Evolutionary conservation across 1,140 invertebrate genomes (phyloP), one percentile per base, ranked within the genome.

Genomic region (Sarcophaga peregrina): DNA sequence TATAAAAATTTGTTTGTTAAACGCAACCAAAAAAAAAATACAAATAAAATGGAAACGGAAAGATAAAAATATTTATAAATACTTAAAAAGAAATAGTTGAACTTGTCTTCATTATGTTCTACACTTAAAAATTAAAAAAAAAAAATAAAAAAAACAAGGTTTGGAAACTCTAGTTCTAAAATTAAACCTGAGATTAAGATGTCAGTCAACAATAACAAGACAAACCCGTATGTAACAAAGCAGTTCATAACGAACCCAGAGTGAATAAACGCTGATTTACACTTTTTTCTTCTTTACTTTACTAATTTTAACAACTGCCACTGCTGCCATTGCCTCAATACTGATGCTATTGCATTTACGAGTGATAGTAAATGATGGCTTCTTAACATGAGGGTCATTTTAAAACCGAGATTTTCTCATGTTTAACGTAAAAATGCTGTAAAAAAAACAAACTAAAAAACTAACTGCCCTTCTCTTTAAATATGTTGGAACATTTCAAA

Each of bases 311-410:
- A 68, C 62, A 68, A 68, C 62, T 68, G 62, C 62, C 62, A 68
- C 17, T 68, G 62, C 17, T 20, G 62, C 17, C 62, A 20, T 25
- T 68, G n/a, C n/a, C 9, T 68, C 20, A 20, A 68, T 68, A 37
- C 25, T 37, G 25, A 37, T 37, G 25, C 25, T 37, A 37, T 37
- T 37, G 25, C 25, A 2, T 37, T 37, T 37, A 37, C 25, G 4
- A 37, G 62, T 68, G 62, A n/a, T 58, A 20, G 17, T 68, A 68
- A 68, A 68, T 68, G 62, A 68, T 68, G 17, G 62, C 62, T 68
- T 68, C 17, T 68, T 68, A 68, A 68, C 62, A 68, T 68, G 62
- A 68, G 62, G 62, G 62, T 68, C 62, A 68, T 68, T 68, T 68
- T 10, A 68, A 58, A 68, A 68, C 4, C 25, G 25, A 4, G 62